phyloP scores from a whole-genome alignment of 2,113 vertebrate species.

The Coryphaenoides rupestris region DNA sequence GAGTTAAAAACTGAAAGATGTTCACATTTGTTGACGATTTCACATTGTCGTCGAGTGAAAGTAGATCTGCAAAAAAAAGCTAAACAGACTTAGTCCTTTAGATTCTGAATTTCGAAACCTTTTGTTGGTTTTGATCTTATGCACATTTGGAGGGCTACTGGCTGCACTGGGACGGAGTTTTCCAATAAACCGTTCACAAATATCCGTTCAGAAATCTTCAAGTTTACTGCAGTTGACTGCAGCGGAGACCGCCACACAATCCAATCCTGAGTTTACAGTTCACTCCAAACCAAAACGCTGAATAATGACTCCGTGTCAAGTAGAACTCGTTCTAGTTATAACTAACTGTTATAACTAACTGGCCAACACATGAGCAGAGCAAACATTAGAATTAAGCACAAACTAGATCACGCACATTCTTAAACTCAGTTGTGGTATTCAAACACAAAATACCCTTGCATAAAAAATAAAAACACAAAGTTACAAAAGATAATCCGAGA shows the following conservation, averaged over 20 bases:
- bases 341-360: no score
- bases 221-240: slow-evolving; percentile 17
- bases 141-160: slow-evolving; percentile 43
- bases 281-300: slow-evolving; percentile 32
- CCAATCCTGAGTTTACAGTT: slow-evolving; percentile 59
- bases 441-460: background rate
- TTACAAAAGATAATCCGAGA: background rate
- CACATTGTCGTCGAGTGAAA: slow-evolving; percentile 56
- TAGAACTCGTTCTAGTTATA: no score
- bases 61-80: slow-evolving; percentile 36
- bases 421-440: slow-evolving; percentile 1
- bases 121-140: background rate
- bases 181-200: no score
- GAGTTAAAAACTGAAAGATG: slow-evolving; percentile 31
- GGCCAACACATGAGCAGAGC: slow-evolving; percentile 31
- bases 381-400: slow-evolving; percentile 22
- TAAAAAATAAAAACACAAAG: background rate
- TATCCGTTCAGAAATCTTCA: no score
- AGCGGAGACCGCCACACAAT: slow-evolving; percentile 27
- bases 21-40: slow-evolving; percentile 52
- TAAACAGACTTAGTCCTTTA: background rate
- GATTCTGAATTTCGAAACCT: background rate
- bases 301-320: slow-evolving; percentile 9
- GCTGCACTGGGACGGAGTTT: slow-evolving; percentile 13
- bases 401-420: slow-evolving; percentile 10